These are phyloP conservation scores for Phortica magna DNA, from an alignment of 2,888 invertebrate species.

Conservation along the genomic window DNA sequence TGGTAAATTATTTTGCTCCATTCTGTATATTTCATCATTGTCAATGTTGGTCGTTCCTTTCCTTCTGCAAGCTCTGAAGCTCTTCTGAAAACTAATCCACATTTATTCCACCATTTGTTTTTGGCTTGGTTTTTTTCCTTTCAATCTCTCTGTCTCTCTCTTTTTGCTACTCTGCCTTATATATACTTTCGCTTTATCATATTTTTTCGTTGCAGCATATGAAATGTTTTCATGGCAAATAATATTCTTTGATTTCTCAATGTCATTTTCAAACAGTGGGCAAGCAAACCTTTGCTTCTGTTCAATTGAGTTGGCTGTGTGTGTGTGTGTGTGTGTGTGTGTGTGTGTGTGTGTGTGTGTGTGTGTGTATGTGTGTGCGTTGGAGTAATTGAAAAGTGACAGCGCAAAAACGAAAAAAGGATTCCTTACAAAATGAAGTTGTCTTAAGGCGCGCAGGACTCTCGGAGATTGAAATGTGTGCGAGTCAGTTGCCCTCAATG, in stretches of 20 bases:
- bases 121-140: not conserved
- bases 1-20: no score
- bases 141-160: not conserved
- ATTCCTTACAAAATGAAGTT: no score
- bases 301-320: no score
- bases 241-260: conserved; percentile 8
- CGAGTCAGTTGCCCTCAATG: no score
- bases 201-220: conserved; percentile 4
- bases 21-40: conserved; percentile 1
- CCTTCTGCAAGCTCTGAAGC: not conserved
- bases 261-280: not conserved
- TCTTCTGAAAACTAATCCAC: not conserved
- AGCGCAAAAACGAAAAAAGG: no score
- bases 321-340: no score
- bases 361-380: no score
- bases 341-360: no score
- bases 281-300: not conserved
- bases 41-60: not conserved
- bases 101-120: not conserved
- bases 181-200: conserved; percentile 19
- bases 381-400: no score
- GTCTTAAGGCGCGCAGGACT: no score
- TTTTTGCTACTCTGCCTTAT: not conserved
- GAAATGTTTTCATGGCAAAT: not conserved
- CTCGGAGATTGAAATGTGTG: no score